Evolutionary conservation across 2,797 vertebrate species (phyloP).

Genomic region (Phataginus tricuspis): DNA sequence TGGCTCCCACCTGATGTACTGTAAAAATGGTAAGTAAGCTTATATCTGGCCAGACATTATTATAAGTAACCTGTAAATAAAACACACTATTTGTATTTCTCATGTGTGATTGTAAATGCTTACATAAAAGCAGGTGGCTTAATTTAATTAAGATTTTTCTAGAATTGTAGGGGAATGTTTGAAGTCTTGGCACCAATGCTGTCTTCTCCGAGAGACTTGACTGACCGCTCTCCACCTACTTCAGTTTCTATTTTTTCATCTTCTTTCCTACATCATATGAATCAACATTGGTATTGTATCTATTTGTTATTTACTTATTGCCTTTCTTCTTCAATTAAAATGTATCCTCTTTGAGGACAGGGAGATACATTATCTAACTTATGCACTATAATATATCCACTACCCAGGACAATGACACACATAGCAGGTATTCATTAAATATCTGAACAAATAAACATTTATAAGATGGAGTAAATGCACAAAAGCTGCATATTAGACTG

Average conservation of each 20-base stretch:
- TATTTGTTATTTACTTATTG: background rate
- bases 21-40: background rate
- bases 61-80: background rate
- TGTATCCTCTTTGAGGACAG: background rate
- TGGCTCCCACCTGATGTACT: background rate
- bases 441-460: background rate
- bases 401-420: background rate
- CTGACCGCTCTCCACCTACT: background rate
- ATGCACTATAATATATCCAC: fast-evolving
- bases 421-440: background rate
- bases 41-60: background rate
- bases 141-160: background rate
- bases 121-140: background rate
- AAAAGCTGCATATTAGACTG: background rate
- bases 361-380: background rate
- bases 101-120: background rate
- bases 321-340: background rate
- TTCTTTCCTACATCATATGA: background rate
- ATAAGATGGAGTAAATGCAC: background rate
- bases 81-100: background rate
- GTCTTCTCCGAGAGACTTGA: background rate
- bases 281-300: background rate
- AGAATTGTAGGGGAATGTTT: background rate
- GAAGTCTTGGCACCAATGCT: background rate
- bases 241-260: background rate